A percentile compares a stretch with the other conserved stretches of the same genome.
Evolutionary conservation across 2,888 invertebrate species (phyloP).

Genomic region (Prenolepis imparis): DNA sequence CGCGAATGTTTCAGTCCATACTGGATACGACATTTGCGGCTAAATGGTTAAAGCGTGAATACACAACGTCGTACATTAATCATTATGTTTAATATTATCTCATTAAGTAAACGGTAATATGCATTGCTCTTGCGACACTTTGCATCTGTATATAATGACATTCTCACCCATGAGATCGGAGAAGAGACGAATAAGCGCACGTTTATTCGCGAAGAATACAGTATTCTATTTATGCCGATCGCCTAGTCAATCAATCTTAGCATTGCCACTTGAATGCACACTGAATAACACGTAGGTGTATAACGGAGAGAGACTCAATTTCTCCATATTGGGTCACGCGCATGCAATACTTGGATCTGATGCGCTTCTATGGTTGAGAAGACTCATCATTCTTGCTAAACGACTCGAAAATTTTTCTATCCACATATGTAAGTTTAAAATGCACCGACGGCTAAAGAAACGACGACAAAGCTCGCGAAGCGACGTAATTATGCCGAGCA

Average conservation of each 20-base stretch:
- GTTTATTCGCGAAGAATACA: conserved; percentile 34
- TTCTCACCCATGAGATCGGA: neutral
- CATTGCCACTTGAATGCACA: conserved; percentile 51
- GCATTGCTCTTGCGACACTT: neutral
- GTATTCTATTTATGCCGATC: conserved; percentile 45
- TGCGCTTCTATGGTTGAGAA: conserved; percentile 8
- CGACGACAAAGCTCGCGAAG: conserved; percentile 37
- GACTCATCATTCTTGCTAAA: conserved; percentile 20
- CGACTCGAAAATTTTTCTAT: conserved; percentile 30
- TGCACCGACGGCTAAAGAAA: conserved; percentile 32
- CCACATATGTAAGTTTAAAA: neutral
- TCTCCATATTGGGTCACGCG: conserved; percentile 44
- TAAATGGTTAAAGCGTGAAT: neutral
- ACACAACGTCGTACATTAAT: neutral
- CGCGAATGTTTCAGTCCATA: neutral
- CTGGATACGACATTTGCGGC: neutral
- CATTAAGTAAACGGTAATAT: neutral
- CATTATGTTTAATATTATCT: conserved; percentile 11
- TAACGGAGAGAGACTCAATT: conserved; percentile 49
- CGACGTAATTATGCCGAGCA: conserved; percentile 29
- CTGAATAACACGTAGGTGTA: conserved; percentile 57
- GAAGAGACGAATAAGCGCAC: conserved; percentile 31
- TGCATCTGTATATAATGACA: neutral
- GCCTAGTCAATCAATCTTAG: conserved; percentile 55
- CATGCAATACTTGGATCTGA: conserved; percentile 34